These are phyloP conservation scores for Spodoptera frugiperda DNA, from an alignment of 1,140 invertebrate species.

Conservation along the genomic window DNA sequence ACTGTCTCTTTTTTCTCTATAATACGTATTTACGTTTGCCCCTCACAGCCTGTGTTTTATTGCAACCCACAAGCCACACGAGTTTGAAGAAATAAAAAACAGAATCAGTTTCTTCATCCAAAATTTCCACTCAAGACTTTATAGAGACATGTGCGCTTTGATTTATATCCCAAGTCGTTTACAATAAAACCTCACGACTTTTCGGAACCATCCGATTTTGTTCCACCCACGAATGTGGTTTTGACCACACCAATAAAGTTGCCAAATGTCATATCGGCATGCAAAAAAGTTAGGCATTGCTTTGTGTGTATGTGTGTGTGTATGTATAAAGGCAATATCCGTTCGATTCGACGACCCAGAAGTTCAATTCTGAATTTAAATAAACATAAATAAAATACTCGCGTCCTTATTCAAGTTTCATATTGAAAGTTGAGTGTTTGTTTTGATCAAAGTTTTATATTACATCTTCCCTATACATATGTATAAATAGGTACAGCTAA, in stretches of 20 bases:
- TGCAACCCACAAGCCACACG: too few relatives aligned
- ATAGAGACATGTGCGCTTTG: background rate
- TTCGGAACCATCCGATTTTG: slow-evolving; percentile 1
- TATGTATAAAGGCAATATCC: background rate
- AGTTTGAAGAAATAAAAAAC: background rate
- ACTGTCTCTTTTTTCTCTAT: too few relatives aligned
- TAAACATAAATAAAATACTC: too few relatives aligned
- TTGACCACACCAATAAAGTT: slow-evolving; percentile 7
- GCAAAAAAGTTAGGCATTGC: slow-evolving; percentile 11
- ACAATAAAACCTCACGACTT: slow-evolving; percentile 1
- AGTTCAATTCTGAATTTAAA: background rate
- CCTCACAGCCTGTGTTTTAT: too few relatives aligned
- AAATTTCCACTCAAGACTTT: background rate
- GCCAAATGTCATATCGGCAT: slow-evolving; percentile 11
- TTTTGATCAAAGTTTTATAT: too few relatives aligned
- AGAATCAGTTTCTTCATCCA: background rate
- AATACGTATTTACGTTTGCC: too few relatives aligned
- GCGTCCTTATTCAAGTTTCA: too few relatives aligned
- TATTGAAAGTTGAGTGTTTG: too few relatives aligned
- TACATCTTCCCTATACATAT: too few relatives aligned
- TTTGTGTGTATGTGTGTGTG: background rate
- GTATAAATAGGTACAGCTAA: too few relatives aligned
- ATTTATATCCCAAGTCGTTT: background rate
- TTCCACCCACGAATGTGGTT: background rate
- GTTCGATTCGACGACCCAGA: background rate